A percentile compares a stretch with the other conserved stretches of the same genome.
Conservation (phyloP, 2,888 invertebrate species). For the Argyresthia goedartella region DNA sequence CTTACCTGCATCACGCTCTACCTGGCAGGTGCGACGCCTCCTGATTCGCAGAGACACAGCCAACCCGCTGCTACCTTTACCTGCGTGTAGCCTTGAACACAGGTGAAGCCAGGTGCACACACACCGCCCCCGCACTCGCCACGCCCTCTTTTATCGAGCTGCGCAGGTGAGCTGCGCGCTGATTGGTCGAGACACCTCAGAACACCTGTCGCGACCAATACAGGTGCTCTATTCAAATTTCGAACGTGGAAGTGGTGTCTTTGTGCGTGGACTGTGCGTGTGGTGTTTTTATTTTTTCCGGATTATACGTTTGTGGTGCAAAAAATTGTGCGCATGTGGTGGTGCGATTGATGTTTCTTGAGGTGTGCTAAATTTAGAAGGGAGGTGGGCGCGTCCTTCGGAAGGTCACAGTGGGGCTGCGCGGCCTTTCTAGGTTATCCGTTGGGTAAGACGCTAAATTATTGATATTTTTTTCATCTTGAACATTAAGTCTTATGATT, state of each 20-base stretch:
- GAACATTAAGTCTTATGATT: no score
- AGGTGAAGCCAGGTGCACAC: constrained; percentile 30
- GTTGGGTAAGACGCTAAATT: no score
- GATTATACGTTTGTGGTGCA: not conserved
- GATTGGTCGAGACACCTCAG: constrained; percentile 51
- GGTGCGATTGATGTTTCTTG: constrained; percentile 66
- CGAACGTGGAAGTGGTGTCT: constrained; percentile 14
- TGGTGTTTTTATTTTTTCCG: constrained; percentile 11
- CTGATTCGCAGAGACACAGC: constrained; percentile 31
- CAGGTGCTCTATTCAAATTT: constrained; percentile 29
- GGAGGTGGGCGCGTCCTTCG: constrained; percentile 48
- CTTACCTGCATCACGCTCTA: constrained; percentile 15
- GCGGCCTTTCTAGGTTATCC: not conserved
- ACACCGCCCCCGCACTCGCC: constrained; percentile 35
- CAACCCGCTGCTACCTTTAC: constrained; percentile 35
- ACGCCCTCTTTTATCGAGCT: constrained; percentile 53
- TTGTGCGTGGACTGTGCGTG: not conserved
- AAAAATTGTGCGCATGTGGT: constrained; percentile 61
- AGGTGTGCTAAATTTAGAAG: constrained; percentile 63
- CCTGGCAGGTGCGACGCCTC: constrained; percentile 38
- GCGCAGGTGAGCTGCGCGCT: constrained; percentile 66
- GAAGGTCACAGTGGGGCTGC: constrained; percentile 24
- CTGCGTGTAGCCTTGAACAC: constrained; percentile 28
- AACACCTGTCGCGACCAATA: constrained; percentile 43
- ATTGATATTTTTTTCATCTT: no score